Percentiles rank a stretch among this genome's conserved stretches.
phyloP scores from a whole-genome alignment of 2,797 vertebrate species.

The Anabacerthia variegaticeps region DNA sequence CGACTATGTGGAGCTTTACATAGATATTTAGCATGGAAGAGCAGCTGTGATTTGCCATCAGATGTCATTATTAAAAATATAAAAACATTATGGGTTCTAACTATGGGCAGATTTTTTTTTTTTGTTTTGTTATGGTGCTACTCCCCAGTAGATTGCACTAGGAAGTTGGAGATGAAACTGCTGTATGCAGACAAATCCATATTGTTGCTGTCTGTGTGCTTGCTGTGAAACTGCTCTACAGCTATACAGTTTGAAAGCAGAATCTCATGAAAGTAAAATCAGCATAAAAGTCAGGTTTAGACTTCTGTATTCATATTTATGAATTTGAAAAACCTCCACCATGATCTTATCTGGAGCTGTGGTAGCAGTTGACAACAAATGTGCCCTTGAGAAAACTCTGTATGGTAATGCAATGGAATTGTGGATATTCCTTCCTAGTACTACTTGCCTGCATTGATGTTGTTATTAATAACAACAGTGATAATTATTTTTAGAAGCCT shows the following conservation, averaged over 20 bases:
- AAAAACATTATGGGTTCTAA: not conserved
- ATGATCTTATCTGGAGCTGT: constrained; percentile 64
- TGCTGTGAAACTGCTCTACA: constrained; percentile 53
- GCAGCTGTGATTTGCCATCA: not conserved
- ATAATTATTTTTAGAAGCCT: constrained; percentile 18
- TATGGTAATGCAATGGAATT: not conserved
- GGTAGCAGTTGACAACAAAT: constrained; percentile 65
- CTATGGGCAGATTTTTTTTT: not conserved
- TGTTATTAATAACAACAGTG: constrained; percentile 22
- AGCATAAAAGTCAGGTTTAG: constrained; percentile 65
- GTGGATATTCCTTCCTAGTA: constrained; percentile 11
- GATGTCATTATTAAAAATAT: not conserved
- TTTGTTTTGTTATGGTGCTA: not conserved
- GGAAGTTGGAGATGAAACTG: constrained; percentile 59
- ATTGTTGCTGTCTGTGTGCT: constrained; percentile 65
- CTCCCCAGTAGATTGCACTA: not conserved
- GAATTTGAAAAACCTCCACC: constrained; percentile 69
- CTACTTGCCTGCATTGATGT: not conserved
- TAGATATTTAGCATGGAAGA: not conserved
- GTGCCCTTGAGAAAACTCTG: constrained; percentile 62
- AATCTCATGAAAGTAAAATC: constrained; percentile 74
- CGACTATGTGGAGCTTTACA: not conserved
- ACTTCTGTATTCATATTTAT: constrained; percentile 72
- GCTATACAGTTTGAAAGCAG: constrained; percentile 70
- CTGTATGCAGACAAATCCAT: constrained; percentile 60